These are phyloP conservation scores for Climacteris rufus DNA, from an alignment of 2,113 vertebrate genomes.

Conservation along the genomic window DNA sequence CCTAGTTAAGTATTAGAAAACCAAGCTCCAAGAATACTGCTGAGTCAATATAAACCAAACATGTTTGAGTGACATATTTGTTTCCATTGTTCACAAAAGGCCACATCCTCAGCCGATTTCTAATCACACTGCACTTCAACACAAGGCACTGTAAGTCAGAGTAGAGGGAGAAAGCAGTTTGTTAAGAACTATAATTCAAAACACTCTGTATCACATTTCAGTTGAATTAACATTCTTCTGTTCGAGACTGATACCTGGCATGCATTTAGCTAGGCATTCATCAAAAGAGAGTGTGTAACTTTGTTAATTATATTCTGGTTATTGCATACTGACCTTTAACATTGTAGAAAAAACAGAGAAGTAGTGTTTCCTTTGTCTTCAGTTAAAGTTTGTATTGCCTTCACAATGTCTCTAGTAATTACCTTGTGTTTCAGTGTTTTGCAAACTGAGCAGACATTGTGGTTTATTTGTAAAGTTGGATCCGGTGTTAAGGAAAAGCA, in stretches of 20 bases:
- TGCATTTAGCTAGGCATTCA: background rate
- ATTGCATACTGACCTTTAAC: conserved; percentile 39
- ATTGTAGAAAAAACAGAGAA: background rate
- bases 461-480: background rate
- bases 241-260: background rate
- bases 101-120: background rate
- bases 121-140: conserved; percentile 32
- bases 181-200: conserved; percentile 29
- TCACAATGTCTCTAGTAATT: background rate
- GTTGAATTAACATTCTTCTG: conserved; percentile 31
- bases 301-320: conserved; percentile 45
- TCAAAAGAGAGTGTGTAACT: background rate
- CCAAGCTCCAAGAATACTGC: background rate
- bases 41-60: background rate
- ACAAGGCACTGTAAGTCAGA: background rate
- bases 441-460: background rate
- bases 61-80: background rate
- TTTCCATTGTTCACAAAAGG: background rate
- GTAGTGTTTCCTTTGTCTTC: conserved; percentile 15
- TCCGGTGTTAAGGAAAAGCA: background rate
- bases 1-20: background rate
- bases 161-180: background rate
- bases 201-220: background rate
- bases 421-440: background rate
- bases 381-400: background rate